These are phyloP conservation scores for Tigriopus japonicus DNA, from an alignment of 1,140 invertebrate genomes.

Conservation along the genomic window DNA sequence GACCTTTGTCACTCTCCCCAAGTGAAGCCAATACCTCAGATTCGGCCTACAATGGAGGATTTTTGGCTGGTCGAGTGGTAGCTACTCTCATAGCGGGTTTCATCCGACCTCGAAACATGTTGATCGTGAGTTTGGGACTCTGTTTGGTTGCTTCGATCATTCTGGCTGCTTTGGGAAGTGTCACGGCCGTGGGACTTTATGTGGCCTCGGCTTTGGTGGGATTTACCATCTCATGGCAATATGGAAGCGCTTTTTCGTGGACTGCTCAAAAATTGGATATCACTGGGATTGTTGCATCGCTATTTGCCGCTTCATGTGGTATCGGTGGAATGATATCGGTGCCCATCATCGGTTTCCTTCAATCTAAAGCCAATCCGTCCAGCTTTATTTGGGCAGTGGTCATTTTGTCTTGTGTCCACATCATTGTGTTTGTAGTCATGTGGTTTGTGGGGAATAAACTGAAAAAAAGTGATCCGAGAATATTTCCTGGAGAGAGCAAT, in stretches of 20 bases:
- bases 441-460: no score
- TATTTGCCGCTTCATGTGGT: conserved; percentile 6
- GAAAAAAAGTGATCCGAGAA: no score
- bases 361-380: no score
- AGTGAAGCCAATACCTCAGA: background rate
- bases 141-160: background rate
- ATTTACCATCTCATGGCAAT: conserved; percentile 12
- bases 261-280: conserved; percentile 2
- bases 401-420: no score
- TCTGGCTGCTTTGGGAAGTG: background rate
- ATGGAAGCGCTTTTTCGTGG: conserved; percentile 8
- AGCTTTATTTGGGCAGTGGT: no score
- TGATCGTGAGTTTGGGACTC: background rate
- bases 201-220: background rate
- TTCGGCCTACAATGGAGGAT: conserved; percentile 13
- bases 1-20: background rate
- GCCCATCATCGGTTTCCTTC: background rate
- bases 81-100: background rate
- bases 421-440: no score
- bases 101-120: conserved; percentile 8
- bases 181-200: background rate
- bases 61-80: conserved; percentile 7
- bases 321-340: background rate
- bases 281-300: conserved; percentile 1
- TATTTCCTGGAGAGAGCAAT: no score